Evolutionary conservation across 2,113 vertebrate species (phyloP).

Genomic region (Eublepharis macularius): DNA sequence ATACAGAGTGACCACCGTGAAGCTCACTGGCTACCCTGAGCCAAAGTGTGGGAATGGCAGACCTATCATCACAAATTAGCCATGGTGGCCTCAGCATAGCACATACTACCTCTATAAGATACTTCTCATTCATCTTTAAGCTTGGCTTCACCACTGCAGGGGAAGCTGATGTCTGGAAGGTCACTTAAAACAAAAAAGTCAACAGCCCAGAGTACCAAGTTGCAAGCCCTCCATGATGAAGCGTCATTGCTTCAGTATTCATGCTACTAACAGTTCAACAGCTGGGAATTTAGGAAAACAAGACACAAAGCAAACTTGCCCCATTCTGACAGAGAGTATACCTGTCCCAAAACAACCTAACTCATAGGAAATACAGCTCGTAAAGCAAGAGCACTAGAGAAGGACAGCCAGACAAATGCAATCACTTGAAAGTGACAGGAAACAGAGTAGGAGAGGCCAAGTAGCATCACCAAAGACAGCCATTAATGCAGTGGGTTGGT

Average conservation of each 20-base stretch:
- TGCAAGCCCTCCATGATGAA: no score
- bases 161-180: background rate
- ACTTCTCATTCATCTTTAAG: background rate
- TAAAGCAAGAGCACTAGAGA: background rate
- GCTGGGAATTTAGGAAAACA: background rate
- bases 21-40: no score
- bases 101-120: background rate
- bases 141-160: no score
- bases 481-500: background rate
- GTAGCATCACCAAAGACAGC: background rate
- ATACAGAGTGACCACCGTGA: no score
- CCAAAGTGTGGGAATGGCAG: no score
- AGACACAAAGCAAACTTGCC: no score
- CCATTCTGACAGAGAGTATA: background rate
- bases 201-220: background rate
- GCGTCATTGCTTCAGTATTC: background rate
- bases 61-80: no score
- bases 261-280: no score
- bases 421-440: background rate
- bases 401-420: background rate
- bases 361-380: no score
- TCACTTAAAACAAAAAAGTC: background rate
- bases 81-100: no score
- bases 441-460: background rate
- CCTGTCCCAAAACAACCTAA: background rate